A percentile compares a stretch with the other conserved stretches of the same genome.
phyloP scores from a whole-genome alignment of 2,113 vertebrate species.

The Suricata suricatta region DNA sequence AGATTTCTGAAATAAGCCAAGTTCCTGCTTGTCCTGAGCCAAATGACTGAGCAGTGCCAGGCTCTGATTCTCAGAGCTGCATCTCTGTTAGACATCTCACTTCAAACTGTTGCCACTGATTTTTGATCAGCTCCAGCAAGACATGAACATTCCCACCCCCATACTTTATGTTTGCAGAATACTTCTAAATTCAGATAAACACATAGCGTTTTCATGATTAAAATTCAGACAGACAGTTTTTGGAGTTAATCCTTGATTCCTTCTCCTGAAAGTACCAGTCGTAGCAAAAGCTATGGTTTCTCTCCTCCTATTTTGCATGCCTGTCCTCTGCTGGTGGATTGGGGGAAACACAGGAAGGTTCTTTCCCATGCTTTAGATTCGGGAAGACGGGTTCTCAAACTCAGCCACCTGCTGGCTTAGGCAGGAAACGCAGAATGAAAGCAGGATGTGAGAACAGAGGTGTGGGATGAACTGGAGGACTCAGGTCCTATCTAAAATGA shows the following conservation, averaged over 20 bases:
- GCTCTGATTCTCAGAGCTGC: not conserved
- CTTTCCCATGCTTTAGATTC: not conserved
- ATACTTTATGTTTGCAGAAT: not conserved
- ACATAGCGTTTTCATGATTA: not conserved
- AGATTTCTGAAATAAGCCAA: not conserved
- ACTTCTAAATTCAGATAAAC: not conserved
- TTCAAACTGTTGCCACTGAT: not conserved
- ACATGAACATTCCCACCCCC: not conserved
- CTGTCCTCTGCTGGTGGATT: constrained; percentile 63
- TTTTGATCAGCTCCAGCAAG: not conserved
- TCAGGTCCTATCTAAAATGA: not conserved
- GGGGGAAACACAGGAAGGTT: constrained; percentile 2
- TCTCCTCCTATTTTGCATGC: constrained; percentile 36
- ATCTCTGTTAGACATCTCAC: accelerated
- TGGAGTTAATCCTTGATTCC: not conserved
- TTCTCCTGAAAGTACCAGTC: not conserved
- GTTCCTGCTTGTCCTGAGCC: not conserved
- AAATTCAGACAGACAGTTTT: not conserved
- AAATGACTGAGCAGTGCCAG: not conserved
- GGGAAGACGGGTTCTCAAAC: not conserved
- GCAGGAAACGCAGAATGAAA: not conserved
- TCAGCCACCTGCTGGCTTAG: not conserved
- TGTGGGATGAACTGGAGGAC: not conserved
- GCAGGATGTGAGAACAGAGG: not conserved
- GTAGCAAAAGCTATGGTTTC: not conserved